Conservation (phyloP, 2,797 vertebrate genomes). For the Lagodon rhomboides region DNA sequence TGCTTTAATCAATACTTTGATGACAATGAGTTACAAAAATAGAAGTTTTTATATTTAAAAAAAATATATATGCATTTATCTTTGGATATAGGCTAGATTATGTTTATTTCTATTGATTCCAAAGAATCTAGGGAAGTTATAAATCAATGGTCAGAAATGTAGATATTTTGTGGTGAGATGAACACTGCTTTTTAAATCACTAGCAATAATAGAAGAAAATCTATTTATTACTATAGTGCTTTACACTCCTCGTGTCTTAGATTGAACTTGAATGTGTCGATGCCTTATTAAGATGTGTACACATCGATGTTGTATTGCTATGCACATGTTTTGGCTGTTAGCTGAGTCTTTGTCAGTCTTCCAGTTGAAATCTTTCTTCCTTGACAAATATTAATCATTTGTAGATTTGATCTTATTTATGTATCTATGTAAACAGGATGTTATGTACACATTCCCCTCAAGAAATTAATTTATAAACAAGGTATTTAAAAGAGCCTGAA, state of each 20-base stretch:
- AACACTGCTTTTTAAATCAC: slow-evolving; percentile 81
- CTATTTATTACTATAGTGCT: slow-evolving; percentile 83
- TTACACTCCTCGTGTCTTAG: slow-evolving; percentile 83
- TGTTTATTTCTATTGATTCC: slow-evolving; percentile 79
- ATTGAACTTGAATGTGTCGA: slow-evolving; percentile 81
- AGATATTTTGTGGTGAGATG: slow-evolving; percentile 74
- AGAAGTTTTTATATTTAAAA: slow-evolving; percentile 77
- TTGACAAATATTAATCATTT: slow-evolving; percentile 67
- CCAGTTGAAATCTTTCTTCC: slow-evolving; percentile 61
- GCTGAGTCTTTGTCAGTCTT: slow-evolving; percentile 70
- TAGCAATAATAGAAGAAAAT: slow-evolving; percentile 80
- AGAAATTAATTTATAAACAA: slow-evolving; percentile 54
- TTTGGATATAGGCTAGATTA: slow-evolving; percentile 75
- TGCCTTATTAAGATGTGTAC: slow-evolving; percentile 80
- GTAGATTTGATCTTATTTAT: slow-evolving; percentile 85
- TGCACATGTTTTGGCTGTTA: slow-evolving; percentile 73
- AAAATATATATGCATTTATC: slow-evolving; percentile 65
- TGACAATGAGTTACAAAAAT: slow-evolving; percentile 78
- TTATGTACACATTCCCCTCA: slow-evolving; percentile 66
- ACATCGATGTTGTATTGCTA: slow-evolving; percentile 69
- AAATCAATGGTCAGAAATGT: slow-evolving; percentile 75
- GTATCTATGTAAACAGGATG: slow-evolving; percentile 68
- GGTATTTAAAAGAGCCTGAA: slow-evolving; percentile 39
- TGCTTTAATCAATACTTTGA: slow-evolving; percentile 77
- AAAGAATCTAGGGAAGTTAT: slow-evolving; percentile 80